Evolutionary conservation across 2,888 invertebrate species (phyloP), one percentile per base, ranked within the genome.

Genomic region (Nymphalis c-album): DNA sequence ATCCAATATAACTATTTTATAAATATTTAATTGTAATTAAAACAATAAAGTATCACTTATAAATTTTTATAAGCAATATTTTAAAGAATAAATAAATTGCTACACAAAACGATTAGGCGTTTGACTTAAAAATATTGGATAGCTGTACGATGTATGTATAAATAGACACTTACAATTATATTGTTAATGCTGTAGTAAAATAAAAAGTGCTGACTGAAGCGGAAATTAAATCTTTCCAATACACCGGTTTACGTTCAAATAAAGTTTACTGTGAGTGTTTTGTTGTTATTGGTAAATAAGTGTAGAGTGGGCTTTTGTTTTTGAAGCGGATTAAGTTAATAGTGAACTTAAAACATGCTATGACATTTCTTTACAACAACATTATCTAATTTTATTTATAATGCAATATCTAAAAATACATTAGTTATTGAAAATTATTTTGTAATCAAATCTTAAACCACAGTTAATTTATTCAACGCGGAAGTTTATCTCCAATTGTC

Each of bases 171-270:
- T 13, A 75, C 79, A 85, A 85, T 86, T 82, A 82, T 81, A 80
- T 80, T 77, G 80, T 86, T 86, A 86, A 88, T 83, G 85, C 72
- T 73, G 69, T 76, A 82, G 83, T 87, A 88, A 88, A 88, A 87
- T 87, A 86, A 86, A 86, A 88, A 86, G 84, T 82, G 87, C 87
- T 85, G 87, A 86, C 85, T 81, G 82, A 80, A 83, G 79, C 74
- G 81, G 81, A 82, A 87, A 86, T 87, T 85, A 86, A 87, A 86
- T 85, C 79, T 82, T 80, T 82, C 79, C 79, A 78, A 86, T 85
- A 85, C 81, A 80, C 76, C 73, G 78, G 80, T 86, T 87, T 84
- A 88, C 79, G 85, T 80, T 78, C 78, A 75, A 83, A 86, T 87
- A 86, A 88, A 86, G 77, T 81, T 82, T 80, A 79, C 80, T 82